A percentile compares a stretch with the other conserved stretches of the same genome.
Evolutionary conservation across 92 coral and sea anemone species (phyloP).

Genomic region (Epizoanthus rinbou): DNA sequence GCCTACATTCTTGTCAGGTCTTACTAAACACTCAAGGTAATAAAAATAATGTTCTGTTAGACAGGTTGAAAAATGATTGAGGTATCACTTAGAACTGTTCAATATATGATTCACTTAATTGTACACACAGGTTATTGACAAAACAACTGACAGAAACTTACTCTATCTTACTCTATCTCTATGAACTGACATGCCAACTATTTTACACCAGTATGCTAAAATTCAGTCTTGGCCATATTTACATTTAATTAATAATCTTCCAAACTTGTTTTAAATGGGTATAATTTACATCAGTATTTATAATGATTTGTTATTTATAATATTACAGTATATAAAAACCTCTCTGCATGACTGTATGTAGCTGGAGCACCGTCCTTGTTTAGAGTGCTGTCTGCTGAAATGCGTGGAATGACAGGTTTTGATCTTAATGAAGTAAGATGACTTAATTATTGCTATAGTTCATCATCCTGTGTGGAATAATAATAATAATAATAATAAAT

Average conservation of each 20-base stretch:
- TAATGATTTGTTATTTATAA: constrained; percentile 8
- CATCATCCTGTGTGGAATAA: constrained; percentile 12
- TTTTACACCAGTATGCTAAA: neutral
- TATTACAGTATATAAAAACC: constrained; percentile 31
- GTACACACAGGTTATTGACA: too few relatives aligned
- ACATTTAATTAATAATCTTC: constrained; percentile 15
- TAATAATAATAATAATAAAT: too few relatives aligned
- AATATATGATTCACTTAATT: too few relatives aligned
- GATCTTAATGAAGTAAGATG: neutral
- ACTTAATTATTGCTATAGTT: constrained; percentile 5
- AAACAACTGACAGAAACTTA: too few relatives aligned
- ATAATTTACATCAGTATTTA: constrained; percentile 25
- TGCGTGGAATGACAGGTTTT: neutral
- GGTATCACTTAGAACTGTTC: too few relatives aligned
- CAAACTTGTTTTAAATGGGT: constrained; percentile 35
- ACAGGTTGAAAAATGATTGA: too few relatives aligned
- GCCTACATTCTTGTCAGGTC: too few relatives aligned
- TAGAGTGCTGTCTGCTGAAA: too few relatives aligned
- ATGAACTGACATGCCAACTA: too few relatives aligned
- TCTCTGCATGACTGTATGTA: constrained; percentile 20
- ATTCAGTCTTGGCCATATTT: constrained; percentile 33
- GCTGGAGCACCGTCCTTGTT: neutral
- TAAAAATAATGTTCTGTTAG: too few relatives aligned
- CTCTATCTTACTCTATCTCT: too few relatives aligned
- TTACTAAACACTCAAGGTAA: too few relatives aligned